phyloP scores from a whole-genome alignment of 2,888 invertebrate species.

The Netelia fuscicornis region DNA sequence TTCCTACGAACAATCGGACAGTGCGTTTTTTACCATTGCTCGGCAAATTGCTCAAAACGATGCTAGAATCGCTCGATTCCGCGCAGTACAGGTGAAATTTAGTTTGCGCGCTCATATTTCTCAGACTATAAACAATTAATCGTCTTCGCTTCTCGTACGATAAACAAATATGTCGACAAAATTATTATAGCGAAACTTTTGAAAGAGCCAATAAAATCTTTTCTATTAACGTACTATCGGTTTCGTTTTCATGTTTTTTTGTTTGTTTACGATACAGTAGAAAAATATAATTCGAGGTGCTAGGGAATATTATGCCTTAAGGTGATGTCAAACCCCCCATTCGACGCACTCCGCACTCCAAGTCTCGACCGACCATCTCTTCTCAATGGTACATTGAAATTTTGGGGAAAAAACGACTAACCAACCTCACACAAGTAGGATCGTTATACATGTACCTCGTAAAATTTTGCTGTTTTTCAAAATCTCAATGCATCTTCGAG shows the following conservation, averaged over 20 bases:
- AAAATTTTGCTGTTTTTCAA: no score
- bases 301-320: constrained; percentile 79
- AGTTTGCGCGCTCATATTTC: not conserved
- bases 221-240: constrained; percentile 28
- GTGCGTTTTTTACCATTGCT: constrained; percentile 80
- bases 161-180: not conserved
- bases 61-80: constrained; percentile 82
- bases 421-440: no score
- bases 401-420: no score
- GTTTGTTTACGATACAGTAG: constrained; percentile 78
- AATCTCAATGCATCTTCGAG: no score
- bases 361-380: no score
- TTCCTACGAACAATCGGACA: constrained; percentile 71
- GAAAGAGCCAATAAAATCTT: constrained; percentile 21
- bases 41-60: constrained; percentile 81
- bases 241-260: constrained; percentile 13
- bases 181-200: not conserved
- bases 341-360: no score
- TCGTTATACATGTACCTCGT: no score
- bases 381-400: no score
- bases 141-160: not conserved
- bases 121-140: not conserved
- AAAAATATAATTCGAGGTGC: constrained; percentile 83
- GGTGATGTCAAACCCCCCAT: no score
- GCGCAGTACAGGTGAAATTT: constrained; percentile 75